phyloP scores from a whole-genome alignment of 2,797 vertebrate species.

The Cygnus olor region DNA sequence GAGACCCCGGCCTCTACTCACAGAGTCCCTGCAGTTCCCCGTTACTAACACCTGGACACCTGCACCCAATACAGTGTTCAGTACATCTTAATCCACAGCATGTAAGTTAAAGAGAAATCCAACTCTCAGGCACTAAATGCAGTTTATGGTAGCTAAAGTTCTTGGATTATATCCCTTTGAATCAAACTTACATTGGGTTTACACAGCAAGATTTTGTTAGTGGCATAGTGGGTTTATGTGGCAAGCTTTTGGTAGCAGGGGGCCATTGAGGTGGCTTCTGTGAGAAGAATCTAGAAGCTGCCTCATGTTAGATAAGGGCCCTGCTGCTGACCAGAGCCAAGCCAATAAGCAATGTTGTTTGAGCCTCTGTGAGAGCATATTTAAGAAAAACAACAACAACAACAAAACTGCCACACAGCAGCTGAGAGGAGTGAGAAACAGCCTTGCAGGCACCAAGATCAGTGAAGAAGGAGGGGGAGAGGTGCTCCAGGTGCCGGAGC shows the following conservation, averaged over 20 bases:
- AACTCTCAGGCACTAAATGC: neutral
- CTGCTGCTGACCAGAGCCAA: neutral
- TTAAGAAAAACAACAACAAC: neutral
- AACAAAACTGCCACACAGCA: neutral
- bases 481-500: neutral
- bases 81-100: neutral
- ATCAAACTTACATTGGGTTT: neutral
- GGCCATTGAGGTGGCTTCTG: too few species aligned
- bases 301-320: neutral
- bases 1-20: too few species aligned
- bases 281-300: too few species aligned
- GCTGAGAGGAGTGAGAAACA: neutral
- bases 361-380: neutral
- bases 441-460: neutral
- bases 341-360: too few species aligned
- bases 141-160: neutral
- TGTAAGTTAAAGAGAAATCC: neutral
- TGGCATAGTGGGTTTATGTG: too few species aligned
- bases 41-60: neutral
- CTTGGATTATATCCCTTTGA: neutral
- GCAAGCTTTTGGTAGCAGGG: too few species aligned
- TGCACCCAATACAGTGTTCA: fast-evolving
- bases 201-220: too few species aligned
- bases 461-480: neutral
- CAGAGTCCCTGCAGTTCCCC: too few species aligned